A percentile compares a stretch with the other conserved stretches of the same genome.
Conservation (phyloP, 1,140 invertebrate species). For the Drosophila takahashii region DNA sequence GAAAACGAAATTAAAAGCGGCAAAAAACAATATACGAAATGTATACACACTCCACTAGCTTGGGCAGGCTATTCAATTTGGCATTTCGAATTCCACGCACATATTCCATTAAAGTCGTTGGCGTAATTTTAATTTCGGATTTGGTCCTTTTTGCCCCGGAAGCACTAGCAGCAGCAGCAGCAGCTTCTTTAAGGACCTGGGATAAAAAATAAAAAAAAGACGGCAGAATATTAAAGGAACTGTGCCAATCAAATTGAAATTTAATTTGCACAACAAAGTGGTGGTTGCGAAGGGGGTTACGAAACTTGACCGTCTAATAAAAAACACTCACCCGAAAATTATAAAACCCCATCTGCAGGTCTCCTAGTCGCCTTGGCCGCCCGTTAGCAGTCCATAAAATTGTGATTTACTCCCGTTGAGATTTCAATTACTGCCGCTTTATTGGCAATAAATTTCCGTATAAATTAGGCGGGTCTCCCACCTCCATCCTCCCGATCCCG, state of each 20-base stretch:
- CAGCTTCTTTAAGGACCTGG: constrained; percentile 36
- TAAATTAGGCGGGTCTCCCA: constrained; percentile 67
- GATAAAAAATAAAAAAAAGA: neutral
- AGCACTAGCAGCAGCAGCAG: constrained; percentile 11
- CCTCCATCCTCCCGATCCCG: neutral
- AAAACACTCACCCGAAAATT: constrained; percentile 55
- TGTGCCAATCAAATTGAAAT: constrained; percentile 77
- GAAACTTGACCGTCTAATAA: constrained; percentile 28
- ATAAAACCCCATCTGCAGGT: constrained; percentile 49
- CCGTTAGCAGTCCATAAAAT: constrained; percentile 74
- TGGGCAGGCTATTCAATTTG: constrained; percentile 26
- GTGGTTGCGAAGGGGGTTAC: constrained; percentile 5
- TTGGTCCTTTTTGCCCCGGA: constrained; percentile 45
- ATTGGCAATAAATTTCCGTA: constrained; percentile 82
- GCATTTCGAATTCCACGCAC: constrained; percentile 64
- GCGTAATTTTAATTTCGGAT: constrained; percentile 71
- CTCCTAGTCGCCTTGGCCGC: constrained; percentile 1
- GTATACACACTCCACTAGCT: constrained; percentile 24
- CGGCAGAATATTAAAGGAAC: constrained; percentile 29
- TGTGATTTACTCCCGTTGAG: constrained; percentile 80
- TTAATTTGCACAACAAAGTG: constrained; percentile 75
- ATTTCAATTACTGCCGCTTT: constrained; percentile 82
- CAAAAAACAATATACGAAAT: constrained; percentile 39
- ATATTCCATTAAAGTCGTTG: constrained; percentile 75
- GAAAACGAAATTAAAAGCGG: constrained; percentile 58